Evolutionary conservation across 1,140 invertebrate genomes (phyloP).

Genomic region (Caenorhabditis brenneri): DNA sequence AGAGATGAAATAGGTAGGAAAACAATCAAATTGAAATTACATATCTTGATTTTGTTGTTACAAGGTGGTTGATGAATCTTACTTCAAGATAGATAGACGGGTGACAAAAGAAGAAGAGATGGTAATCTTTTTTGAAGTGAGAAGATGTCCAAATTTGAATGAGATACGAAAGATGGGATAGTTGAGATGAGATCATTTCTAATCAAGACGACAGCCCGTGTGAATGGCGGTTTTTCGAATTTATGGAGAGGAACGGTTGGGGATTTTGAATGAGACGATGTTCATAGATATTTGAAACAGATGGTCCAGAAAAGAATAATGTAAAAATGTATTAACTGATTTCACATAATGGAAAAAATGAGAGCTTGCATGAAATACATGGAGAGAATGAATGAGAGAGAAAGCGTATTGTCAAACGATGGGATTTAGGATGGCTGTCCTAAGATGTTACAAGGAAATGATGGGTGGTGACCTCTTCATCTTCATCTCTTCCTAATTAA

Average conservation of each 20-base stretch:
- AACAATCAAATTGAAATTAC: not conserved
- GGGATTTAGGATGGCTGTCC: too few species aligned
- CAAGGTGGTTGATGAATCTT: not conserved
- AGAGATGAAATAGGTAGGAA: not conserved
- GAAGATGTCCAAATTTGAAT: constrained; percentile 30
- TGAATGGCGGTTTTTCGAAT: constrained; percentile 28
- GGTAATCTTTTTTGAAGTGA: not conserved
- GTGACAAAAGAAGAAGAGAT: not conserved
- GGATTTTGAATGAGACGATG: not conserved
- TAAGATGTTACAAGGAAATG: too few species aligned
- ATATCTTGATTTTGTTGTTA: constrained; percentile 10
- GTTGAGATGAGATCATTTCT: constrained; percentile 26
- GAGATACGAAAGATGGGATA: not conserved
- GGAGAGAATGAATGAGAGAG: too few species aligned
- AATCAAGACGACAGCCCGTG: constrained; percentile 9
- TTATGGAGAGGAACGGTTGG: not conserved
- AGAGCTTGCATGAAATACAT: too few species aligned
- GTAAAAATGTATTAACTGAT: too few species aligned
- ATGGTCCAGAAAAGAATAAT: not conserved
- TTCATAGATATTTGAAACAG: not conserved
- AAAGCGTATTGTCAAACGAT: too few species aligned
- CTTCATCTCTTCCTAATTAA: too few species aligned
- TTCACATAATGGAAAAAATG: too few species aligned
- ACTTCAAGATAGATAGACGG: too few species aligned
- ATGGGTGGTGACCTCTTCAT: too few species aligned